Conservation (phyloP, 2,888 invertebrate species). For the Diogma glabrata region DNA sequence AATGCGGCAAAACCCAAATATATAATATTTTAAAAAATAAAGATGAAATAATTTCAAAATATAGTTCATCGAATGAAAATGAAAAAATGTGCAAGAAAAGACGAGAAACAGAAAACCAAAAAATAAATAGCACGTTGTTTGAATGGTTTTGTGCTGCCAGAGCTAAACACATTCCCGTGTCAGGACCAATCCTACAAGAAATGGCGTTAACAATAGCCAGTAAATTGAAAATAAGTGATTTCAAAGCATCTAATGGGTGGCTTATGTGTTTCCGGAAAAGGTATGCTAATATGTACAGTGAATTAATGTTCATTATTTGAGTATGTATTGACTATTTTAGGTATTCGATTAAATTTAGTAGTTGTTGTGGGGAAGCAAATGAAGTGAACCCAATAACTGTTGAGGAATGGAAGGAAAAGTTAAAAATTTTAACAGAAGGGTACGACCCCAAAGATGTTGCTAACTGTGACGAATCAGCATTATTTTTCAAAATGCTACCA, state of each 20-base stretch:
- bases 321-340: no score
- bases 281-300: no score
- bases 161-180: not conserved
- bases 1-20: not conserved
- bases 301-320: no score
- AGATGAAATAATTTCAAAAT: not conserved
- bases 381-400: not conserved
- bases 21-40: not conserved
- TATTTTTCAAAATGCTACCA: slow-evolving; percentile 2
- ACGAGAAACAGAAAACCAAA: no score
- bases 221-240: not conserved
- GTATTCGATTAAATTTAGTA: no score
- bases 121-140: not conserved
- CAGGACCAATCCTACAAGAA: not conserved
- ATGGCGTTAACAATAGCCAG: not conserved
- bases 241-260: not conserved
- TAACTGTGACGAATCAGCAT: slow-evolving; percentile 5
- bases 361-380: not conserved
- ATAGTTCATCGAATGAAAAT: not conserved
- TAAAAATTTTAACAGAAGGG: not conserved
- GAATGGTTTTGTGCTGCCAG: not conserved
- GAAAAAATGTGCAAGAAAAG: not conserved
- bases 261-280: not conserved
- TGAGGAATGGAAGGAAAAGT: not conserved
- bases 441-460: not conserved